Base-by-base conservation (phyloP, 1,140 invertebrate genomes). In the Psix sp. region DNA sequence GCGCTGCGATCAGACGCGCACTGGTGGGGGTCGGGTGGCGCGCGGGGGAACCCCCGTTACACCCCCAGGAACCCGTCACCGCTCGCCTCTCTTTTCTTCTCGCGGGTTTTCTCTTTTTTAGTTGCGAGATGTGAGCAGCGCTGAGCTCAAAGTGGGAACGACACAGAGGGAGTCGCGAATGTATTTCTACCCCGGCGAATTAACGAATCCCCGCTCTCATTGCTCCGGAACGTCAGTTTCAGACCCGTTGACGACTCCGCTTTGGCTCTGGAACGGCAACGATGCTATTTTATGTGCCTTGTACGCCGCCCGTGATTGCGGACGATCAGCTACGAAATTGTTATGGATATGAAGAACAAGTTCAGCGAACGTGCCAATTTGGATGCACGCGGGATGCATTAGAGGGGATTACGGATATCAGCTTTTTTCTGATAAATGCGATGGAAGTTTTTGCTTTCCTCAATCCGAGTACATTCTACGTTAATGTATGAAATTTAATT, bases 201-300 rank as follows among this genome's bases (percentile, higher is more conserved):
- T 79, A 76, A 77, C 77, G 73, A 78, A 79, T 79, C 79, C 72
- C 77, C 54, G 63, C 59, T 49, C 62, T 67, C 68, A 48, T 63
- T 52, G 60, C 73, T 68, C 52, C 63, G 65, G 70, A 68, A 63
- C 70, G 68, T 40, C 65, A 49, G 59, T 56, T 49, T 70, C 68
- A 49, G 45, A 59, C 57, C 59, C 63, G 62, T 63, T 73, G 62
- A 57, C 70, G 70, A 73, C 66, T 54, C 54, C 62, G 54, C 46
- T 73, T 73, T 73, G 52, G 60, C 52, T 54, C 60, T 54, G 70
- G 10, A 45, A 62, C 52, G 43, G 46, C 60, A 39, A 36, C 46
- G 52, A 65, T 29, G 60, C 31, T 52, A 18, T 43, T 52, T 73
- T 65, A n/a, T 59, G 52, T 38, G 33, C 43, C 33, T 65, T 46